Conservation (phyloP, 2,797 vertebrate species). For the Novumbra hubbsi region DNA sequence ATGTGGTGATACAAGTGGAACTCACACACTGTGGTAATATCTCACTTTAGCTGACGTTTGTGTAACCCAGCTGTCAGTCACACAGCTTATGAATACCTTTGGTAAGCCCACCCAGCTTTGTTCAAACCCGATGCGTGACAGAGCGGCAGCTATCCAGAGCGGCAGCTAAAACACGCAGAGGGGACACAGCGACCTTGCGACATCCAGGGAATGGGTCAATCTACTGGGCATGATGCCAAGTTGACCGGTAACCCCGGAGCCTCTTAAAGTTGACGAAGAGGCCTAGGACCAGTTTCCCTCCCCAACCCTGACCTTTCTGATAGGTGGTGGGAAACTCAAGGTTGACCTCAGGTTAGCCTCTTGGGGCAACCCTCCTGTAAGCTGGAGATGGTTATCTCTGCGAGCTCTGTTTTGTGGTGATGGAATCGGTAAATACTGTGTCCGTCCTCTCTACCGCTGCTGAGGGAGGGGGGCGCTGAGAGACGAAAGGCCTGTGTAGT, state of each 20-base stretch:
- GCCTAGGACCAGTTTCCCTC: not conserved
- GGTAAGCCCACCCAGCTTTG: slow-evolving; percentile 60
- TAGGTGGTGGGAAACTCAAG: not conserved
- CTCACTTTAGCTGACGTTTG: slow-evolving; percentile 49
- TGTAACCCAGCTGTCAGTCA: slow-evolving; percentile 55
- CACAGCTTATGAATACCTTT: slow-evolving; percentile 18
- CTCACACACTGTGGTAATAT: slow-evolving; percentile 32
- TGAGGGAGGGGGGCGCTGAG: slow-evolving; percentile 37
- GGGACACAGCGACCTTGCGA: slow-evolving; percentile 56
- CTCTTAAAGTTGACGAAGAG: not conserved
- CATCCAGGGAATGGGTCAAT: slow-evolving; percentile 41
- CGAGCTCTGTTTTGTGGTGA: slow-evolving; percentile 43
- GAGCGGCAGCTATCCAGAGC: slow-evolving; percentile 24
- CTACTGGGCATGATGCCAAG: slow-evolving; percentile 18
- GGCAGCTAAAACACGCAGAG: slow-evolving; percentile 56
- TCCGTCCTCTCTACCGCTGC: slow-evolving; percentile 24
- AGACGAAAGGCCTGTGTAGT: slow-evolving; percentile 50
- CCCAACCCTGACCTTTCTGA: not conserved
- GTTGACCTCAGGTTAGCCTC: not conserved
- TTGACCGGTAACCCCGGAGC: slow-evolving; percentile 5
- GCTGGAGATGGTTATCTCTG: slow-evolving; percentile 55
- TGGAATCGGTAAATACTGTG: slow-evolving; percentile 35
- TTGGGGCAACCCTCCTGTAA: not conserved
- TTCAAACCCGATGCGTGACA: slow-evolving; percentile 53
- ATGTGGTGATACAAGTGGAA: slow-evolving; percentile 37